phyloP scores from a whole-genome alignment of 2,888 invertebrate species.

The Pristionchus japonicus region DNA sequence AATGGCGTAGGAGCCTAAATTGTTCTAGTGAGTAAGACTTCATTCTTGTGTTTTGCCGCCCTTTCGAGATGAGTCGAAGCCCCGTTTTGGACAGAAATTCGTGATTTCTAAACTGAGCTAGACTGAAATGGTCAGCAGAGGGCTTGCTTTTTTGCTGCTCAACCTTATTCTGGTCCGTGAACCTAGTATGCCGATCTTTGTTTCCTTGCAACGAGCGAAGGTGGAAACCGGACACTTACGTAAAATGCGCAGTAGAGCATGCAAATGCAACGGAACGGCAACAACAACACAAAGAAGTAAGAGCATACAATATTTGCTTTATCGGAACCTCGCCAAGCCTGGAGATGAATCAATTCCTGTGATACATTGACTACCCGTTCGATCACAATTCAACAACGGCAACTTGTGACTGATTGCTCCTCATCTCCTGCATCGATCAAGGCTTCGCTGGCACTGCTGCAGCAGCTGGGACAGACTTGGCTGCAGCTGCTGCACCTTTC shows the following conservation, averaged over 20 bases:
- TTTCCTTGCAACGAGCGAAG: background rate
- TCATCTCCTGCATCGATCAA: background rate
- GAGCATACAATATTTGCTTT: background rate
- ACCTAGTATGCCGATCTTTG: background rate
- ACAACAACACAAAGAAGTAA: background rate
- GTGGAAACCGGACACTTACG: background rate
- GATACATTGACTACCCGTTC: background rate
- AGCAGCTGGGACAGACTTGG: conserved; percentile 27
- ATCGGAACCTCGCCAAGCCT: background rate
- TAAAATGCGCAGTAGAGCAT: no score
- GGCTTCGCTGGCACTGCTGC: background rate
- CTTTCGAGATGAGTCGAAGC: background rate
- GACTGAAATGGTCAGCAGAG: background rate
- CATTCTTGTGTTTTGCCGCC: background rate
- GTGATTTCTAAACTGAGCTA: background rate
- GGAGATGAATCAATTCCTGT: background rate
- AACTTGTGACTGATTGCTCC: conserved; percentile 13
- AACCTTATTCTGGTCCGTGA: background rate
- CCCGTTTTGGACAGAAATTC: background rate
- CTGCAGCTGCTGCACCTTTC: background rate
- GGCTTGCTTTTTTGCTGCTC: background rate
- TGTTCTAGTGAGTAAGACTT: background rate
- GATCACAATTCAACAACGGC: background rate
- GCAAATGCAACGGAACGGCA: no score
- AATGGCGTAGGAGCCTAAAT: background rate